Conservation (phyloP, 1,140 invertebrate genomes). For the Paraescarpia echinospica region DNA sequence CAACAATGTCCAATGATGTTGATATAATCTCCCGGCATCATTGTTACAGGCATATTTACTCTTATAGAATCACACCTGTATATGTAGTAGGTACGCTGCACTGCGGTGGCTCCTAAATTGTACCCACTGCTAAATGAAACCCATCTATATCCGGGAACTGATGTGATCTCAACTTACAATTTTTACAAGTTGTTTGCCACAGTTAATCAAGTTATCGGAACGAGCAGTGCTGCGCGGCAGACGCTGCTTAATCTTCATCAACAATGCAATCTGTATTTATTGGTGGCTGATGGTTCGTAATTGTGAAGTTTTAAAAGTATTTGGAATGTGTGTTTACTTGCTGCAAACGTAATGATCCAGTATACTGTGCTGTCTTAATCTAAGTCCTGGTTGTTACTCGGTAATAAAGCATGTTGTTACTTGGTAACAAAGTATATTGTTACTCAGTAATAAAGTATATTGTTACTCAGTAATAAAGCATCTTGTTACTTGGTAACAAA, state of each 20-base stretch:
- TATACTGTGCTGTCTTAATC: neutral
- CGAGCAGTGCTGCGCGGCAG: neutral
- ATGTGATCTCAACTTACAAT: neutral
- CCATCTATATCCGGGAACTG: neutral
- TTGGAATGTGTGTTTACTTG: neutral
- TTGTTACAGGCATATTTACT: neutral
- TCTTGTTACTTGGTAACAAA: no score
- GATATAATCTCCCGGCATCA: neutral
- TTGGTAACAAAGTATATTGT: neutral
- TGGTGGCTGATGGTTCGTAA: neutral
- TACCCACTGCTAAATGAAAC: neutral
- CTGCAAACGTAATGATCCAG: neutral
- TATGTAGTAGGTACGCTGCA: no score
- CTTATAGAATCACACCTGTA: neutral
- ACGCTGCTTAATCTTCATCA: neutral
- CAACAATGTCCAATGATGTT: neutral
- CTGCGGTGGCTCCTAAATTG: neutral
- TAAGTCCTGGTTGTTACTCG: neutral
- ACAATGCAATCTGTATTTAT: slow-evolving; percentile 2
- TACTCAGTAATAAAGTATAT: neutral
- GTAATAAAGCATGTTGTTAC: neutral
- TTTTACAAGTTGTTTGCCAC: neutral
- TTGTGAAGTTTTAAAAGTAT: slow-evolving; percentile 1
- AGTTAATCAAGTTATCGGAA: neutral
- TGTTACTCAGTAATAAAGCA: no score